These are phyloP conservation scores for Cuniculus paca DNA, from an alignment of 2,797 vertebrate genomes.

Conservation along the genomic window DNA sequence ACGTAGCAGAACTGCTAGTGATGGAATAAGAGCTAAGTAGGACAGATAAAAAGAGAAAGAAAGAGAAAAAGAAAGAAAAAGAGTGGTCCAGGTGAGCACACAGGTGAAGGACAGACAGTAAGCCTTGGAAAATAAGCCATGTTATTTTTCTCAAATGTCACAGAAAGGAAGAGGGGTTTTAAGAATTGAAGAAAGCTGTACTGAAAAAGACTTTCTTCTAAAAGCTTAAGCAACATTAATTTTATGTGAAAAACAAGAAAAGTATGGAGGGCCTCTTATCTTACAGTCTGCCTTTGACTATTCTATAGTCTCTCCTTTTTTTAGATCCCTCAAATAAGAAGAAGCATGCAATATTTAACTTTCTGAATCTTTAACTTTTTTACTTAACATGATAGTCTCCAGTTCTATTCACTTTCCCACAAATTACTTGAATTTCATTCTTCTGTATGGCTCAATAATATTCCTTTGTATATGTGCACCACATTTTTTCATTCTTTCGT, in stretches of 20 bases:
- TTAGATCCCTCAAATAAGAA: background rate
- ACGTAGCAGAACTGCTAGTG: background rate
- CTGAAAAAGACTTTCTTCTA: background rate
- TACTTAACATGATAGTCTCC: background rate
- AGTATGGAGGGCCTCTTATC: background rate
- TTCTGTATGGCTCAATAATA: background rate
- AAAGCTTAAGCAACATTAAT: background rate
- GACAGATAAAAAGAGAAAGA: background rate
- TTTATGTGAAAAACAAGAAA: conserved; percentile 30
- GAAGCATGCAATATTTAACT: background rate
- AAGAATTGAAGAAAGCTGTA: background rate
- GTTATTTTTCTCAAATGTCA: background rate
- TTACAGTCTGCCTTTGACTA: background rate
- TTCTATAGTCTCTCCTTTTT: background rate
- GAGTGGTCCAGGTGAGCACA: background rate
- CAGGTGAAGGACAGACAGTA: background rate
- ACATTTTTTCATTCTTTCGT: background rate
- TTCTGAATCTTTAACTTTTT: background rate
- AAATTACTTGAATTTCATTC: background rate
- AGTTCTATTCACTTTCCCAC: background rate
- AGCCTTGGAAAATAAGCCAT: background rate
- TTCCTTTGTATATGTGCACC: background rate
- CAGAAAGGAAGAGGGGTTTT: background rate
- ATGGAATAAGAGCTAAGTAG: conserved; percentile 1
- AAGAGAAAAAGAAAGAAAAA: background rate